A percentile compares a stretch with the other conserved stretches of the same genome.
Evolutionary conservation across 2,797 vertebrate species (phyloP).

Genomic region (Ceyx erithaca): DNA sequence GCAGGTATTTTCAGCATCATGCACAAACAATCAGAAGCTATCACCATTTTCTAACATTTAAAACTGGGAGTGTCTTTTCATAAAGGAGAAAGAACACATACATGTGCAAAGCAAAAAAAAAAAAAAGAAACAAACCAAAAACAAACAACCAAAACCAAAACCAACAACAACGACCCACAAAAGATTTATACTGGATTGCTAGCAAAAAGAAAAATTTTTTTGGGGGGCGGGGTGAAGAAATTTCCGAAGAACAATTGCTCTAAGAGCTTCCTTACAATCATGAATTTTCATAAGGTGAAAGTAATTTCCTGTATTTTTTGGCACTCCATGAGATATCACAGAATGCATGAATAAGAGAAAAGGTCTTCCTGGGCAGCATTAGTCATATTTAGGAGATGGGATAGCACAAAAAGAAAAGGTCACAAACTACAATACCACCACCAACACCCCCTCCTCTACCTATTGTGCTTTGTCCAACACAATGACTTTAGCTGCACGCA

Average conservation of each 20-base stretch:
- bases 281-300: slow-evolving; percentile 65
- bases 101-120: background rate
- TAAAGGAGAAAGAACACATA: background rate
- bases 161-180: background rate
- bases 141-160: too few species aligned
- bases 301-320: slow-evolving; percentile 68
- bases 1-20: background rate
- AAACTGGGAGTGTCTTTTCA: background rate
- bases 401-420: slow-evolving; percentile 1
- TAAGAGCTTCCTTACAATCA: slow-evolving; percentile 54
- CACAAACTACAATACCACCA: background rate
- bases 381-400: slow-evolving; percentile 21
- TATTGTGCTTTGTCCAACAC: background rate
- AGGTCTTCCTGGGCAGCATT: slow-evolving; percentile 58
- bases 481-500: background rate
- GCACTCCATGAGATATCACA: slow-evolving; percentile 39
- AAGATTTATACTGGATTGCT: background rate
- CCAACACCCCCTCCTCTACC: background rate
- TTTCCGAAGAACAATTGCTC: slow-evolving; percentile 53
- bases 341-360: slow-evolving; percentile 30
- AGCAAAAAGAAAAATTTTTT: background rate
- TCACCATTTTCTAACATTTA: background rate
- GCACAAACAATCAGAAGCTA: background rate
- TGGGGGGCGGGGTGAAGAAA: background rate
- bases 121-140: too few species aligned